A percentile compares a stretch with the other conserved stretches of the same genome.
Conservation (phyloP, 1,140 invertebrate genomes). For the Ostrea edulis region DNA sequence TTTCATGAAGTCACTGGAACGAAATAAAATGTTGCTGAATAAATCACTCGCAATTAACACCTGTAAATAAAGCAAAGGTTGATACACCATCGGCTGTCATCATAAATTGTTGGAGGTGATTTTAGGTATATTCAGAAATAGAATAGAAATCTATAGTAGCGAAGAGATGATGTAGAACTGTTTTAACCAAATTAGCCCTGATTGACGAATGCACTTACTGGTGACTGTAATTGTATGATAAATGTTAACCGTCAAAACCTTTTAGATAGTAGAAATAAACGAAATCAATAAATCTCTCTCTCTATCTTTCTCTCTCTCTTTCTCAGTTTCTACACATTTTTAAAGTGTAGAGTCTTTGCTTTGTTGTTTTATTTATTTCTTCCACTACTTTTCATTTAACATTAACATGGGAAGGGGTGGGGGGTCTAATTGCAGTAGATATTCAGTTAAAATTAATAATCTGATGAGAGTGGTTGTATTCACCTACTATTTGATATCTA, state of each 20-base stretch:
- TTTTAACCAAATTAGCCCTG: conserved; percentile 15
- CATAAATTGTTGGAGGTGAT: conserved; percentile 22
- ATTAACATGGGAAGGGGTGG: too few relatives aligned
- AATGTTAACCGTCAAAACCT: conserved; percentile 18
- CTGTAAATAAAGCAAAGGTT: conserved; percentile 37
- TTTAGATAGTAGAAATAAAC: background rate
- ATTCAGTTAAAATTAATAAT: too few relatives aligned
- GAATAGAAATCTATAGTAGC: background rate
- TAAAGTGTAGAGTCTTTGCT: background rate
- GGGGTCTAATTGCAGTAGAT: too few relatives aligned
- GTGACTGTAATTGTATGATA: conserved; percentile 17
- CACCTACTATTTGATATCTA: too few relatives aligned
- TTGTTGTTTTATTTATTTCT: background rate
- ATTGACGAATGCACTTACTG: conserved; percentile 10
- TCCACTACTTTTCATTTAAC: too few relatives aligned
- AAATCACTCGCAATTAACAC: conserved; percentile 35
- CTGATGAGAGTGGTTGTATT: too few relatives aligned
- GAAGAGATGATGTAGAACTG: background rate
- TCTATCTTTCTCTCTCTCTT: background rate
- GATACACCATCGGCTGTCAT: conserved; percentile 35
- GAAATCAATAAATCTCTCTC: conserved; percentile 28
- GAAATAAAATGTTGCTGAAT: conserved; percentile 37
- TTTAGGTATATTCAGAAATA: conserved; percentile 27
- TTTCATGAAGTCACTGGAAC: conserved; percentile 28
- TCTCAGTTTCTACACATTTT: background rate